Evolutionary conservation across 2,888 invertebrate genomes (phyloP).

Genomic region (Sphaerophoria rueppellii): DNA sequence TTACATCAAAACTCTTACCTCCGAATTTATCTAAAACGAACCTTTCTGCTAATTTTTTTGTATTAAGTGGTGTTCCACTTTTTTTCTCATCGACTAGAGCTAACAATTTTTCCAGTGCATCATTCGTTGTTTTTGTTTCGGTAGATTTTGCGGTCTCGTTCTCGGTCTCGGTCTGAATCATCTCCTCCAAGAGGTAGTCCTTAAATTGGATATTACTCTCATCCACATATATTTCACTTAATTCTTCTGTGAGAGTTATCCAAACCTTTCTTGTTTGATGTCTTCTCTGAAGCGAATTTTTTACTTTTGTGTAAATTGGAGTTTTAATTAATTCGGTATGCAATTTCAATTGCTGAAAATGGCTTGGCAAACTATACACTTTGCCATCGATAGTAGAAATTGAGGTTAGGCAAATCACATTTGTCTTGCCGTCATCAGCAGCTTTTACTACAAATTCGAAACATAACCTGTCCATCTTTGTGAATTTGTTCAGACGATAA

Average conservation of each 20-base stretch:
- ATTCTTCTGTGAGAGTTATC: slow-evolving; percentile 30
- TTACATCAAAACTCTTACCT: slow-evolving; percentile 26
- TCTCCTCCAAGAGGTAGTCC: slow-evolving; percentile 1
- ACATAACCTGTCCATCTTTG: slow-evolving; percentile 31
- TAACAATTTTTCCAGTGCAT: background rate
- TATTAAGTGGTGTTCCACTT: slow-evolving; percentile 1
- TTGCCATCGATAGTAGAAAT: slow-evolving; percentile 31
- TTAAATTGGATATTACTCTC: slow-evolving; percentile 15
- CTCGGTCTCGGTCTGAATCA: background rate
- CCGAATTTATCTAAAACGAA: slow-evolving; percentile 32
- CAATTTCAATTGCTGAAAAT: slow-evolving; percentile 13
- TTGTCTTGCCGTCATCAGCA: slow-evolving; percentile 23
- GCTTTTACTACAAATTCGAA: slow-evolving; percentile 35
- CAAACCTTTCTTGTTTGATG: slow-evolving; percentile 29
- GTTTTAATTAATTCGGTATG: slow-evolving; percentile 17
- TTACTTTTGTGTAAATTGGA: slow-evolving; percentile 38
- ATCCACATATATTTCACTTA: slow-evolving; percentile 28
- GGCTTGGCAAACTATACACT: slow-evolving; percentile 24
- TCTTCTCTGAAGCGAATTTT: slow-evolving; percentile 35
- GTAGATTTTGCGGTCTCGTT: no score
- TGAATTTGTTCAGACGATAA: slow-evolving; percentile 30
- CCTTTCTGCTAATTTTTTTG: slow-evolving; percentile 32
- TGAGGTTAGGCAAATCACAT: slow-evolving; percentile 35
- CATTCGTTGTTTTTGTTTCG: background rate
- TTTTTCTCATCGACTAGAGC: background rate